Conservation (phyloP, 2,888 invertebrate species). For the Margaritifera margaritifera region DNA sequence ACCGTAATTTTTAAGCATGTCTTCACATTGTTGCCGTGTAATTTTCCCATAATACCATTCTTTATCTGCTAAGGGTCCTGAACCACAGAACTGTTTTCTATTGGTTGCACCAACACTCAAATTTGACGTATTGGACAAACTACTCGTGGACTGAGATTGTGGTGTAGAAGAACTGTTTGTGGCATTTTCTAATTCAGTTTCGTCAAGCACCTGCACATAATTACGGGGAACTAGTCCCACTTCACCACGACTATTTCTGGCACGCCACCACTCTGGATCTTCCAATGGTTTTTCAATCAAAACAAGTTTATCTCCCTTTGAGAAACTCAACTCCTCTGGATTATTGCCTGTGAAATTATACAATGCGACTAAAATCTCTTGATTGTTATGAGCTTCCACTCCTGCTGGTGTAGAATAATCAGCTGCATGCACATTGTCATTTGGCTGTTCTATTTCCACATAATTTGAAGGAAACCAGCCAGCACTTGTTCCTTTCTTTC, state of each 20-base stretch:
- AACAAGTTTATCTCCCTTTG: conserved; percentile 95
- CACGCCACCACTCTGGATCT: conserved; percentile 99
- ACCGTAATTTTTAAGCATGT: conserved; percentile 93
- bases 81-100: conserved; percentile 63
- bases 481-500: conserved; percentile 76
- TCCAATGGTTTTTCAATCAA: conserved; percentile 96
- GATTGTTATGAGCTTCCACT: conserved; percentile 17
- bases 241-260: conserved; percentile 92
- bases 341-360: conserved; percentile 84
- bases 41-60: conserved; percentile 99
- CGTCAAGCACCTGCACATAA: conserved; percentile 73
- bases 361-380: conserved; percentile 93
- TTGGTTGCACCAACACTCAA: conserved; percentile 51
- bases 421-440: conserved; percentile 39
- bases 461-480: conserved; percentile 99
- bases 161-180: conserved; percentile 64
- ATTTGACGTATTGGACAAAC: conserved; percentile 64
- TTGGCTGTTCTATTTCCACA: conserved; percentile 75
- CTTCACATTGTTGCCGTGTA: conserved; percentile 96
- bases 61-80: conserved; percentile 70
- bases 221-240: conserved; percentile 91
- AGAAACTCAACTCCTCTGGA: conserved; percentile 94
- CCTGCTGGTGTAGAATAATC: conserved; percentile 61
- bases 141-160: conserved; percentile 70
- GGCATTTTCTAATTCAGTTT: conserved; percentile 54